Conservation (phyloP, 2,797 vertebrate species). For the Gephyroberyx darwinii region DNA sequence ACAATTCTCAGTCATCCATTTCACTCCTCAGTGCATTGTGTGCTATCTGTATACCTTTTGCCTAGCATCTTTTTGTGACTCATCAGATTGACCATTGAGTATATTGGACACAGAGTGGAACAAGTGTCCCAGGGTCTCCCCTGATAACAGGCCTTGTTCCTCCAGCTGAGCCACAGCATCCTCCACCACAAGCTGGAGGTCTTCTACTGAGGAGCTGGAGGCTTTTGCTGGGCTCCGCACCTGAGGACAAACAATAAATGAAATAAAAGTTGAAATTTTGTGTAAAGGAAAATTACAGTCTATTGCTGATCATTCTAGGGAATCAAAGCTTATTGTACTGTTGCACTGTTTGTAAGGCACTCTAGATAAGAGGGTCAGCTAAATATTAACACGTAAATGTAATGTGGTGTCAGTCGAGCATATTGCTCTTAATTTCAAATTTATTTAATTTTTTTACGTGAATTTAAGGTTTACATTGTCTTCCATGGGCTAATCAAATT, state of each 20-base stretch:
- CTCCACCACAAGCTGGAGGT: conserved; percentile 72
- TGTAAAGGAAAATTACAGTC: no score
- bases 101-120: conserved; percentile 80
- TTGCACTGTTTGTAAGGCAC: no score
- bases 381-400: not conserved
- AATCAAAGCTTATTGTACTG: no score
- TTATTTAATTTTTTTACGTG: no score
- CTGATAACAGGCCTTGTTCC: conserved; percentile 63
- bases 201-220: conserved; percentile 43
- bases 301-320: no score
- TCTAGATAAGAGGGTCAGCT: no score
- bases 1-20: not conserved
- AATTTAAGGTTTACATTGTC: not conserved
- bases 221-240: conserved; percentile 66
- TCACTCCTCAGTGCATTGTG: not conserved
- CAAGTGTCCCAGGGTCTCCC: conserved; percentile 79
- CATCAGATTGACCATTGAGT: conserved; percentile 73
- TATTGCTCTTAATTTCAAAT: no score
- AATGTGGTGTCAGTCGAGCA: no score
- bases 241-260: conserved; percentile 65
- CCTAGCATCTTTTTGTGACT: conserved; percentile 25
- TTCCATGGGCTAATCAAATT: not conserved
- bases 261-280: not conserved
- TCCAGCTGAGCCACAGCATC: conserved; percentile 73
- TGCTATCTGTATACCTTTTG: conserved; percentile 58